Evolutionary conservation across 2,113 vertebrate species (phyloP).

Genomic region (Anhinga anhinga): DNA sequence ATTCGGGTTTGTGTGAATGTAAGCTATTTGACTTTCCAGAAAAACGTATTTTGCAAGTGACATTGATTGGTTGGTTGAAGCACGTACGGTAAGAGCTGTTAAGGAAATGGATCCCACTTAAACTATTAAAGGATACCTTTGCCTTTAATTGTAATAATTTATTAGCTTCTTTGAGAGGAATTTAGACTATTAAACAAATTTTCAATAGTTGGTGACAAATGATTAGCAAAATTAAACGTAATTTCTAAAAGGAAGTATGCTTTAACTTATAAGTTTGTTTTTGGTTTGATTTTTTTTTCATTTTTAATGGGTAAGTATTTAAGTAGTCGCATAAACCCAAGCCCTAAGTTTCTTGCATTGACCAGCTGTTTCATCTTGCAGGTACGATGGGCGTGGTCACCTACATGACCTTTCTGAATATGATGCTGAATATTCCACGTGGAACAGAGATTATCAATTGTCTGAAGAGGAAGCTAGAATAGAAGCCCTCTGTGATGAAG

Average conservation of each 20-base stretch:
- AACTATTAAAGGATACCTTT: conserved; percentile 64
- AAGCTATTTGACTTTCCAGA: conserved; percentile 92
- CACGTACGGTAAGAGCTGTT: conserved; percentile 91
- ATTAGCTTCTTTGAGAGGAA: conserved; percentile 43
- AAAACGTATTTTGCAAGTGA: conserved; percentile 79
- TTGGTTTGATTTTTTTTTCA: neutral
- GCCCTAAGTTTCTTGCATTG: conserved; percentile 68
- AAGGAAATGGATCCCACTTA: conserved; percentile 65
- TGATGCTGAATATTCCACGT: conserved; percentile 92
- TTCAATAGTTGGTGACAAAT: conserved; percentile 65
- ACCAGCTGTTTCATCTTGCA: conserved; percentile 85
- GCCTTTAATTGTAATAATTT: conserved; percentile 68
- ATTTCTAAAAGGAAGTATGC: conserved; percentile 48
- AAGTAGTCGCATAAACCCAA: conserved; percentile 35
- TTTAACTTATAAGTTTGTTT: conserved; percentile 15
- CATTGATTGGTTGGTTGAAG: conserved; percentile 85
- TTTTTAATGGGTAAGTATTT: conserved; percentile 76
- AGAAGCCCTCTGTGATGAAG: conserved; percentile 96
- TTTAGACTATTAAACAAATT: conserved; percentile 66
- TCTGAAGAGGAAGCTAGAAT: conserved; percentile 97
- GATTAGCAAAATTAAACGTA: conserved; percentile 69
- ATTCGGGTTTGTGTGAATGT: conserved; percentile 99
- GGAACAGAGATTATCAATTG: conserved; percentile 96
- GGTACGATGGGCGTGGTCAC: conserved; percentile 99
- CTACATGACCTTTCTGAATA: conserved; percentile 99